Evolutionary conservation across 2,797 vertebrate genomes (phyloP).

Genomic region (Urocyon cinereoargenteus): DNA sequence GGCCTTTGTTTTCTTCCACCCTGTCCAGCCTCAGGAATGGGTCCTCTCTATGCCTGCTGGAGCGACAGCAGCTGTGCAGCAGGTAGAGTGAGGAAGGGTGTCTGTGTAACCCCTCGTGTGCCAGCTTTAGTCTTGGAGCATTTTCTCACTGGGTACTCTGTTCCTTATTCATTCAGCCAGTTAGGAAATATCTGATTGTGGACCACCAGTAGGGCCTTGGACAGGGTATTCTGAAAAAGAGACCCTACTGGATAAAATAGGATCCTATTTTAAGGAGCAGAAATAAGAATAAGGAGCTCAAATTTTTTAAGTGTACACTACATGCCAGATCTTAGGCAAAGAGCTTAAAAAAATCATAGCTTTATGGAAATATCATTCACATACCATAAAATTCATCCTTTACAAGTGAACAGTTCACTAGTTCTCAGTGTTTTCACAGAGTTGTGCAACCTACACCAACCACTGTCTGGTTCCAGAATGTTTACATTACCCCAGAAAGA

Average conservation of each 20-base stretch:
- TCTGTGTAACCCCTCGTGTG: neutral
- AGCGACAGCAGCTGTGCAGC: neutral
- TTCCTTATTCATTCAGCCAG: neutral
- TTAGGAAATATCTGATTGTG: neutral
- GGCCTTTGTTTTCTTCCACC: neutral
- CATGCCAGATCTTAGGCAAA: neutral
- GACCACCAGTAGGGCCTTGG: neutral
- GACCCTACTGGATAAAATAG: neutral
- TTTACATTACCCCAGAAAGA: neutral
- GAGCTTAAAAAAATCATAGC: neutral
- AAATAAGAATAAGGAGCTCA: neutral
- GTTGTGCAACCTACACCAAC: neutral
- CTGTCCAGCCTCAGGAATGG: rapidly evolving
- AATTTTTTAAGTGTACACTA: neutral
- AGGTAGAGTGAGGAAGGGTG: neutral
- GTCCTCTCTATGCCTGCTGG: neutral
- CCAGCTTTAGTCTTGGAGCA: too few relatives aligned
- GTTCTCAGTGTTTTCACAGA: neutral
- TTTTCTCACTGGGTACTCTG: neutral
- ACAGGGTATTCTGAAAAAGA: neutral
- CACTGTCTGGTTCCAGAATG: neutral
- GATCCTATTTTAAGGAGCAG: neutral
- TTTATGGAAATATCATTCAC: neutral
- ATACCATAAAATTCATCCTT: neutral
- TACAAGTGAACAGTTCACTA: neutral